Evolutionary conservation across 2,888 invertebrate genomes (phyloP), one percentile per base, ranked within the genome.

Genomic region (Xylophagus ater): DNA sequence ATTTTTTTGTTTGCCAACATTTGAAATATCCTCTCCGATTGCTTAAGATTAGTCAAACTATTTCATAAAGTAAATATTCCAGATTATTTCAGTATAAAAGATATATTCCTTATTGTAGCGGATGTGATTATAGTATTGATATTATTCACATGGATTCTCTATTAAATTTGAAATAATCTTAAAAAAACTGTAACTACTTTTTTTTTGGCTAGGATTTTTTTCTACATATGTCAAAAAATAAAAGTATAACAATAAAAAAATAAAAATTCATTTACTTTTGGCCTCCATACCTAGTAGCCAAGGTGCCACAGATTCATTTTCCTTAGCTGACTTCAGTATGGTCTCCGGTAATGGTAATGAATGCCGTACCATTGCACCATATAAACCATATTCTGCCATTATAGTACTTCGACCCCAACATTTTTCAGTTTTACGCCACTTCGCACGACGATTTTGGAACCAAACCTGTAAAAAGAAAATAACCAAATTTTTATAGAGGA

Each of bases 381-480:
- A 98, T 31, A 98, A 75, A 2, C 98, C 98, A 62, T 98, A 98
- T 68, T 98, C 98, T 48, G 98, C 98, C 98, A 98, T 98, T 66
- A 97, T 98, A 54, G 97, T 97, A 63, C 92, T 92, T 56, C 93
- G 77, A 34, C 98, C 98, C 98, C 98, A 98, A 55, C 94, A 96
- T 68, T 98, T 98, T 69, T 98, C 97, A 33, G 97, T 98, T 69
- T 98, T 98, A 49, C 97, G 81, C 97, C 97, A 98, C 65, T 97
- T 97, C 56, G 97, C 97, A 31, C 97, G 76, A 14, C 97, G 78
- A 68, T 98, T 98, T 71, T 65, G 65, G 45, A 64, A 98, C 97
- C 97, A 98, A 21, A 98, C 97, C 97, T 98, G 73, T 1, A 70
- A 73, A 13, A 6, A 44, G 9, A 34, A 25, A 28, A 21, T 21